A percentile compares a stretch with the other conserved stretches of the same genome.
phyloP scores from a whole-genome alignment of 2,888 invertebrate genomes.

The Conus canariensis region DNA sequence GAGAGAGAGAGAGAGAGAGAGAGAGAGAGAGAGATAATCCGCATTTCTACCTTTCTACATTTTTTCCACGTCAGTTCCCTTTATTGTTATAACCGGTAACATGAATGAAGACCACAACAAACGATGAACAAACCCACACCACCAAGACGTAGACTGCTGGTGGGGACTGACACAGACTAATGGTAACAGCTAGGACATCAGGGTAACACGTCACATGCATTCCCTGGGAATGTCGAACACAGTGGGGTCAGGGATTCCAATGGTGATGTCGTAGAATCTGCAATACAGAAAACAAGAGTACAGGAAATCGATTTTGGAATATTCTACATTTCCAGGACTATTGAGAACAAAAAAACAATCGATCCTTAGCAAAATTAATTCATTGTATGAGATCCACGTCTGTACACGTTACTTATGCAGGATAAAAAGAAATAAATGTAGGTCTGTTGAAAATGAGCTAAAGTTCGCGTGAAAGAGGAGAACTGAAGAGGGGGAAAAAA shows the following conservation, averaged over 20 bases:
- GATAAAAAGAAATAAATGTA: too few relatives aligned
- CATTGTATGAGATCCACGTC: too few relatives aligned
- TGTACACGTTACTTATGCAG: too few relatives aligned
- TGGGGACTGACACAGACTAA: background rate
- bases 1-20: too few relatives aligned
- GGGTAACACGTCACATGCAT: constrained; percentile 34
- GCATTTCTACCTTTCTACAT: too few relatives aligned
- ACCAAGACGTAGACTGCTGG: background rate
- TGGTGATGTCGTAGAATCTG: constrained; percentile 57
- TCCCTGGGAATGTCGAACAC: constrained; percentile 51
- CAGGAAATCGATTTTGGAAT: background rate
- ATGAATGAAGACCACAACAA: background rate
- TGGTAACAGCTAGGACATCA: background rate
- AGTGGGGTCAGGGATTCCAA: constrained; percentile 52
- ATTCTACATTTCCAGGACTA: background rate
- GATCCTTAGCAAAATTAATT: too few relatives aligned
- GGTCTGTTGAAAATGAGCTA: too few relatives aligned
- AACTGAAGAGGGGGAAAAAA: too few relatives aligned
- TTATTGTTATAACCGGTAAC: background rate
- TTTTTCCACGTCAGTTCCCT: too few relatives aligned
- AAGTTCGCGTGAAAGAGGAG: too few relatives aligned
- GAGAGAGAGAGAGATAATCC: too few relatives aligned
- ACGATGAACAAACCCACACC: background rate
- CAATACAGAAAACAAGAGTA: constrained; percentile 7
- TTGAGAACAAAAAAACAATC: background rate